Percentiles rank a stretch among this genome's conserved stretches.
These are phyloP conservation scores for Acleris emargana DNA, from an alignment of 2,888 invertebrate genomes.

Conservation along the genomic window DNA sequence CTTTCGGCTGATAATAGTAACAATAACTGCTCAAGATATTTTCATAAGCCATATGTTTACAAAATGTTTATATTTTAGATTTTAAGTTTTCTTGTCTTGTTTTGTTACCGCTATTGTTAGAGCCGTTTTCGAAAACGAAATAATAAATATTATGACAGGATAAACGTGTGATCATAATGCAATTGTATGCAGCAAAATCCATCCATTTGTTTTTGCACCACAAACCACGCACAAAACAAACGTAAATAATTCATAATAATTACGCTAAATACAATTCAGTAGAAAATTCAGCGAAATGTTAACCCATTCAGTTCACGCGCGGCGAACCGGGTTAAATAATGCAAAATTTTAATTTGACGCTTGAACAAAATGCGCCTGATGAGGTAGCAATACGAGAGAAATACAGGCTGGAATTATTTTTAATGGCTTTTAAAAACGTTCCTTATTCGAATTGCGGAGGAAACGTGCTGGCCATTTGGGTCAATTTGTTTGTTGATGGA, in stretches of 20 bases:
- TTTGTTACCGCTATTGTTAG: too few relatives aligned
- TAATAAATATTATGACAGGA: too few relatives aligned
- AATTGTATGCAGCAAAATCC: neutral
- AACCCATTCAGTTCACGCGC: constrained; percentile 47
- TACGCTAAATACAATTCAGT: constrained; percentile 21
- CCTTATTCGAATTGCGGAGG: constrained; percentile 5
- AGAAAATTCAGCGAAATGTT: constrained; percentile 23
- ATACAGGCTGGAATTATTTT: constrained; percentile 26
- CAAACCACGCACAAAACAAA: constrained; percentile 10
- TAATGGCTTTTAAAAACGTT: constrained; percentile 15
- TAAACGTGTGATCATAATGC: neutral
- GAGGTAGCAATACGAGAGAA: constrained; percentile 36
- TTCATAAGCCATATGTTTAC: too few relatives aligned
- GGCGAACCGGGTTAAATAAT: constrained; percentile 62
- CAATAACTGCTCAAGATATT: too few relatives aligned
- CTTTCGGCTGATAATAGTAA: neutral
- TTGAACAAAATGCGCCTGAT: constrained; percentile 46
- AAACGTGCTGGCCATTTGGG: too few relatives aligned
- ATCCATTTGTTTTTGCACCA: neutral
- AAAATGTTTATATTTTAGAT: too few relatives aligned
- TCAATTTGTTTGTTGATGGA: too few relatives aligned
- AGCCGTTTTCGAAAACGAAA: too few relatives aligned
- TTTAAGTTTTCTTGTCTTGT: too few relatives aligned
- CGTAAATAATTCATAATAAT: constrained; percentile 20
- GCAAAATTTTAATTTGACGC: constrained; percentile 63